Conservation (phyloP, 2,797 vertebrate species). For the Tapera naevia region DNA sequence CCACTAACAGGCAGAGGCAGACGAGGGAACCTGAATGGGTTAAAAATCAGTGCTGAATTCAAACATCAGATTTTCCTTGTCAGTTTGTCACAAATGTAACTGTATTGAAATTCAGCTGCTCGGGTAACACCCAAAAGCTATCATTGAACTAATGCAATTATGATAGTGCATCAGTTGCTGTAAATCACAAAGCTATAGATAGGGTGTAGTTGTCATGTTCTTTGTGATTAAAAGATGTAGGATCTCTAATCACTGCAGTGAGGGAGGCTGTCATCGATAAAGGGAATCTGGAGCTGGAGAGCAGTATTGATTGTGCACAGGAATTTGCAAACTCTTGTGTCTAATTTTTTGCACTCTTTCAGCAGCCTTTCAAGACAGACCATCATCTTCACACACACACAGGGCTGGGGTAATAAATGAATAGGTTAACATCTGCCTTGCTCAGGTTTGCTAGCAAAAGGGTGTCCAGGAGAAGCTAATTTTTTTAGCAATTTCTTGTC, state of each 20-base stretch:
- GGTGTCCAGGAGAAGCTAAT: not conserved
- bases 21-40: not conserved
- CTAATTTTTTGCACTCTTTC: constrained; percentile 16
- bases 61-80: constrained; percentile 24
- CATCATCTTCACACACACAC: not conserved
- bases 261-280: constrained; percentile 66
- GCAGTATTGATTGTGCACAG: constrained; percentile 36
- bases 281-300: constrained; percentile 25
- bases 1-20: not conserved
- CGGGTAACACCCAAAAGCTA: constrained; percentile 56
- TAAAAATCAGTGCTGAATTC: constrained; percentile 19
- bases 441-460: not conserved
- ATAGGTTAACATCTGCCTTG: not conserved
- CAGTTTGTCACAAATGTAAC: constrained; percentile 14
- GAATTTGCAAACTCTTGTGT: constrained; percentile 47
- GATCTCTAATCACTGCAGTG: constrained; percentile 61
- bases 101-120: constrained; percentile 32
- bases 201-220: constrained; percentile 65
- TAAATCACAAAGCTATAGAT: constrained; percentile 62
- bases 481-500: not conserved
- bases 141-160: constrained; percentile 61
- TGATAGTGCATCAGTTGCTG: constrained; percentile 55
- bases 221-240: constrained; percentile 69
- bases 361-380: constrained; percentile 8
- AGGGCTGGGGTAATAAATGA: not conserved